Conservation (phyloP, 2,113 vertebrate genomes). For the Ciconia boyciana region DNA sequence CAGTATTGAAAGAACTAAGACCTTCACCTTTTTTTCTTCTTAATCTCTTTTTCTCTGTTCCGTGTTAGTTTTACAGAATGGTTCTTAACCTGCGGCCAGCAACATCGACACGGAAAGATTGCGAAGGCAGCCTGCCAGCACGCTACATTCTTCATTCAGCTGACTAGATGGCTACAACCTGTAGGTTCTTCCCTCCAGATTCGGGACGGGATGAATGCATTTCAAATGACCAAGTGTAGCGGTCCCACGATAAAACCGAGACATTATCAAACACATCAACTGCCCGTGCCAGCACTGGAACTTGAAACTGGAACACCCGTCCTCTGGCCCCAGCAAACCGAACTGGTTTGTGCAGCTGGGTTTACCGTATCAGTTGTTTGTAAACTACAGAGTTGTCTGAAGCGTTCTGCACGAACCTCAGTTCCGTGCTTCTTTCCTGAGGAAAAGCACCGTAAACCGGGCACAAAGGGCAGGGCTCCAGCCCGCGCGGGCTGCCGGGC, state of each 20-base stretch:
- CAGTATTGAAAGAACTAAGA: background rate
- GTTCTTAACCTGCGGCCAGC: background rate
- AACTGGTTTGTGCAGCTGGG: background rate
- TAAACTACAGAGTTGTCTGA: accelerated
- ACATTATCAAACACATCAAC: accelerated
- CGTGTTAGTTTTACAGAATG: accelerated
- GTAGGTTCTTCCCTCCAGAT: accelerated
- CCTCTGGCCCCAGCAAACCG: background rate
- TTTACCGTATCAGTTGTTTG: accelerated
- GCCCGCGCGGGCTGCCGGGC: no score
- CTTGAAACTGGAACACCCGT: accelerated
- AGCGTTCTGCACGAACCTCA: background rate
- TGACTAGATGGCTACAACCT: accelerated
- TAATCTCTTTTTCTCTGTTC: no score
- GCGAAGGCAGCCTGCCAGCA: accelerated
- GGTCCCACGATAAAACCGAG: accelerated
- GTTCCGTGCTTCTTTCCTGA: background rate
- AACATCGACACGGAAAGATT: accelerated
- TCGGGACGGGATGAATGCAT: accelerated
- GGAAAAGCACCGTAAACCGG: accelerated
- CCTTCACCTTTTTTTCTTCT: background rate
- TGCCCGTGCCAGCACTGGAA: background rate
- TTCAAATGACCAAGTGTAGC: accelerated
- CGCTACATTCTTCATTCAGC: accelerated
- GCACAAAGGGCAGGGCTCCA: no score